Evolutionary conservation across 2,888 invertebrate genomes (phyloP).

Genomic region (Adineta ricciae): DNA sequence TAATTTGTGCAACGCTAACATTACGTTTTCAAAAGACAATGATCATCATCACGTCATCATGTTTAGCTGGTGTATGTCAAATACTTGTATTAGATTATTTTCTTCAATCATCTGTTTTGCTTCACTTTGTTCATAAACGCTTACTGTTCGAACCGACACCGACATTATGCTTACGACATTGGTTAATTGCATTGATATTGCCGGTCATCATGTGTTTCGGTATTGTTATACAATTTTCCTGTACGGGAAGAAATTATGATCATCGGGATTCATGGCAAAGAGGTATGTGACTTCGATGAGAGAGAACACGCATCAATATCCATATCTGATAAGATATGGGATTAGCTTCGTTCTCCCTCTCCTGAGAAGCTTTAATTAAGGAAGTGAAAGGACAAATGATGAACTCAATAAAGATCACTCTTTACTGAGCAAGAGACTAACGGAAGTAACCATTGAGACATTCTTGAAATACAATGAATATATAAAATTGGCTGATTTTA

Average conservation of each 20-base stretch:
- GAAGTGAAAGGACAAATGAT: neutral
- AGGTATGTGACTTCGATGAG: neutral
- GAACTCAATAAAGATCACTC: neutral
- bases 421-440: no score
- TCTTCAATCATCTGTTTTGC: neutral
- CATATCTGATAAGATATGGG: neutral
- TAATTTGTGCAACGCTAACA: slow-evolving; percentile 14
- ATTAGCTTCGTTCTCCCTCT: neutral
- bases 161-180: neutral
- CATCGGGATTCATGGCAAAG: slow-evolving; percentile 7
- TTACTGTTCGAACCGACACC: neutral
- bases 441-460: no score
- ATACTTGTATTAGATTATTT: slow-evolving; percentile 18
- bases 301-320: no score
- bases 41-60: neutral
- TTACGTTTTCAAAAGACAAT: slow-evolving; percentile 17
- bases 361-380: neutral
- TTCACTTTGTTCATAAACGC: neutral
- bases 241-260: slow-evolving; percentile 6
- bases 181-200: neutral
- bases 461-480: neutral
- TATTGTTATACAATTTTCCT: neutral
- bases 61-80: neutral
- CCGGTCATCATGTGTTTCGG: neutral
- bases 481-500: neutral